Percentiles rank a stretch among this genome's conserved stretches.
Conservation (phyloP, 2,797 vertebrate species). For the Poecilia gillii region DNA sequence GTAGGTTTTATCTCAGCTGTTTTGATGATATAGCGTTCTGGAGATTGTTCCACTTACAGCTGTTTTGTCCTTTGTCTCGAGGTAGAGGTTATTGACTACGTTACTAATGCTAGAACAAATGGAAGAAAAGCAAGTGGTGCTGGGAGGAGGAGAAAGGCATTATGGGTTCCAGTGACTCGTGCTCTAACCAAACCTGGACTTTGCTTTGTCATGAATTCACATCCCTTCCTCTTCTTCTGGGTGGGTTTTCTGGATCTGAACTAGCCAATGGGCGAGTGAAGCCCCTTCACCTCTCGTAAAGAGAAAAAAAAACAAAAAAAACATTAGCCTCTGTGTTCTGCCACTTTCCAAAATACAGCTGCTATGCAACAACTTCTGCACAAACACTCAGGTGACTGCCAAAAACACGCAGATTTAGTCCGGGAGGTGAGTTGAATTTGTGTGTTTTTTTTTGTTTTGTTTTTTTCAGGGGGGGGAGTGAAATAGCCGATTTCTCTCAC, state of each 20-base stretch:
- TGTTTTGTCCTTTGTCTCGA: background rate
- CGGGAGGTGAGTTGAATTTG: conserved; percentile 30
- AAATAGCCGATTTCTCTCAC: conserved; percentile 53
- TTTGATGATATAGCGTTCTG: background rate
- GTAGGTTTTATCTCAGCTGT: background rate
- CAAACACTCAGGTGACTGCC: conserved; percentile 81
- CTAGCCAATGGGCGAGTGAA: conserved; percentile 43
- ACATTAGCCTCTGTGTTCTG: conserved; percentile 73
- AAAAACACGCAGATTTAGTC: conserved; percentile 58
- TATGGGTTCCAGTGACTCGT: conserved; percentile 26
- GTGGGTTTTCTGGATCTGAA: conserved; percentile 60
- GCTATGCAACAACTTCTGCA: conserved; percentile 81
- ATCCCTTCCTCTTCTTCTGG: conserved; percentile 55
- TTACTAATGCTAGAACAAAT: background rate
- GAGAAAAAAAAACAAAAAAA: conserved; percentile 66
- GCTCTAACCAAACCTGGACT: conserved; percentile 36
- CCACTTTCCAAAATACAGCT: conserved; percentile 85
- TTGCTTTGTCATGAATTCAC: conserved; percentile 73
- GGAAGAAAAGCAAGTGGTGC: background rate
- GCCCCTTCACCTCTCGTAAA: background rate
- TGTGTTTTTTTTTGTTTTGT: conserved; percentile 7
- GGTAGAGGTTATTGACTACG: background rate
- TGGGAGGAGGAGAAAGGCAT: background rate
- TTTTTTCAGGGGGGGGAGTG: background rate
- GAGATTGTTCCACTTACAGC: background rate